These are phyloP conservation scores for Sitophilus oryzae DNA, from an alignment of 1,140 invertebrate species.

Conservation along the genomic window DNA sequence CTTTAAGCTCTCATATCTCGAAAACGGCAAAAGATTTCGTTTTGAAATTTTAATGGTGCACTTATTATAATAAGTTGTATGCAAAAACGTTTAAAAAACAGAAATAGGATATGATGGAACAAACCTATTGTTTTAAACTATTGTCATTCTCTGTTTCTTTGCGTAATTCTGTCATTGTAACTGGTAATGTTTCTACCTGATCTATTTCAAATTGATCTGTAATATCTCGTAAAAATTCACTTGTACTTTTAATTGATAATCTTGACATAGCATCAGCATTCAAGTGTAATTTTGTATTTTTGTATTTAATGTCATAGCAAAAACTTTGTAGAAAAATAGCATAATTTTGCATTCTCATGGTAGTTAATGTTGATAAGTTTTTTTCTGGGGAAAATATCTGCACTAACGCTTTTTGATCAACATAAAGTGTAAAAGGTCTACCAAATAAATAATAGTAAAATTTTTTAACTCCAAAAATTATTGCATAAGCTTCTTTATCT, in stretches of 20 bases:
- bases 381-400: constrained; percentile 43
- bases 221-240: too few relatives aligned
- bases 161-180: constrained; percentile 21
- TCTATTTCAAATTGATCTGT: constrained; percentile 4
- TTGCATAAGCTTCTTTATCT: constrained; percentile 51
- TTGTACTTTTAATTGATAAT: constrained; percentile 24
- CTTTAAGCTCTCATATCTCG: too few relatives aligned
- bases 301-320: constrained; percentile 39
- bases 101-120: too few relatives aligned
- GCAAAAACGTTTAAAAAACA: too few relatives aligned
- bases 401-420: constrained; percentile 49
- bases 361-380: constrained; percentile 33
- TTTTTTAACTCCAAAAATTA: constrained; percentile 49
- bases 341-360: constrained; percentile 39
- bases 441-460: constrained; percentile 52
- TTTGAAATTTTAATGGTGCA: too few relatives aligned
- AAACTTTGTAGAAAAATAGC: constrained; percentile 38
- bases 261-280: constrained; percentile 36
- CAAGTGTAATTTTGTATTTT: constrained; percentile 11
- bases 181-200: constrained; percentile 17
- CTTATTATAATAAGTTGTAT: too few relatives aligned
- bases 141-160: constrained; percentile 13
- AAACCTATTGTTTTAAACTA: background rate
- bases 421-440: constrained; percentile 45
- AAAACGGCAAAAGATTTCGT: too few relatives aligned